These are phyloP conservation scores for Paradoxurus hermaphroditus DNA, from an alignment of 2,113 vertebrate species.

Conservation along the genomic window DNA sequence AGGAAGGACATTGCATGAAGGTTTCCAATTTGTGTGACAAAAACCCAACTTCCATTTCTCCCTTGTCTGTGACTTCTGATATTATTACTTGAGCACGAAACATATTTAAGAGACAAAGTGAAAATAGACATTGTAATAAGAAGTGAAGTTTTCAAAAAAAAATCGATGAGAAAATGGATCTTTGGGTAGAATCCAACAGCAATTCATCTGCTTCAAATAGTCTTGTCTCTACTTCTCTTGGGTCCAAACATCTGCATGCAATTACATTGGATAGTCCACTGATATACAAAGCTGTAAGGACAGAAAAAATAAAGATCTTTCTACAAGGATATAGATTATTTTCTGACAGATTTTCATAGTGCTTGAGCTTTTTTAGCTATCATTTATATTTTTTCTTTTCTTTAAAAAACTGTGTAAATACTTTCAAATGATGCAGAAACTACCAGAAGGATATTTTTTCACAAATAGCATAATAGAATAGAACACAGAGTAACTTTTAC, in stretches of 20 bases:
- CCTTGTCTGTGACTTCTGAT: conserved; percentile 1
- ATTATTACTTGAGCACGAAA: conserved; percentile 35
- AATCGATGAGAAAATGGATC: conserved; percentile 14
- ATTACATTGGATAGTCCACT: neutral
- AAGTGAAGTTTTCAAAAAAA: conserved; percentile 5
- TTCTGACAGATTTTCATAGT: neutral
- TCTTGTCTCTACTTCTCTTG: neutral
- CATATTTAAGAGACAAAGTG: neutral
- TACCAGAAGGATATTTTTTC: neutral
- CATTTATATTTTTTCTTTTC: neutral
- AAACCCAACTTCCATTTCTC: conserved; percentile 9
- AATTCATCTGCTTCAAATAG: neutral
- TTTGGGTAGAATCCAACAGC: neutral
- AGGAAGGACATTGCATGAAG: neutral
- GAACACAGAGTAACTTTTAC: neutral
- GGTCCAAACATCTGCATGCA: neutral
- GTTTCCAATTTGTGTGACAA: neutral
- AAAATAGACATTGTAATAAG: conserved; percentile 37
- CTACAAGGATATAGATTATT: neutral
- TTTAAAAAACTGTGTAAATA: neutral
- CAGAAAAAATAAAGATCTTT: neutral
- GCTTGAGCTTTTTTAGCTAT: neutral
- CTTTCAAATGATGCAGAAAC: neutral
- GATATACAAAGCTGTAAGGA: no score
- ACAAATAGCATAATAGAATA: neutral